phyloP scores from a whole-genome alignment of 2,888 invertebrate genomes.

The Disparrhopalites patrizii region DNA sequence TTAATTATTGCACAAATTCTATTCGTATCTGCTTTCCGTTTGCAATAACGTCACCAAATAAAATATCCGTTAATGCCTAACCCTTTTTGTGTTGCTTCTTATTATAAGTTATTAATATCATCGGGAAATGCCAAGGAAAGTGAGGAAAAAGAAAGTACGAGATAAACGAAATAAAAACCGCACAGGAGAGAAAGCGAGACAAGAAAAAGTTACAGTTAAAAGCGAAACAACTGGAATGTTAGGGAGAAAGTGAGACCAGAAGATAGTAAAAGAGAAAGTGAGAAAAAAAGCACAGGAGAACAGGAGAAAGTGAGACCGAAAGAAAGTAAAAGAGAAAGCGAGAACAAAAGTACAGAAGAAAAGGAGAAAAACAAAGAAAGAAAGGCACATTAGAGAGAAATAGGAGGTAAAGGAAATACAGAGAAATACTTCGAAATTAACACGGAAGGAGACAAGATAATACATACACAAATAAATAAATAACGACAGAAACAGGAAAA shows the following conservation, averaged over 20 bases:
- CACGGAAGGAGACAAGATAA: neutral
- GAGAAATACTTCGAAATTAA: too few species aligned
- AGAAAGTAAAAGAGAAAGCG: neutral
- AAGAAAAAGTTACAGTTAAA: neutral
- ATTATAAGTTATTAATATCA: too few species aligned
- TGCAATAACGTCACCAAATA: too few species aligned
- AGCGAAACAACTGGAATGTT: too few species aligned
- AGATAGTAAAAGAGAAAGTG: neutral
- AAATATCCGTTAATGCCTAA: too few species aligned
- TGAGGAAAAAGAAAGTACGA: neutral
- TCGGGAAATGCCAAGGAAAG: slow-evolving; percentile 5
- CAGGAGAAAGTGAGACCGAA: neutral
- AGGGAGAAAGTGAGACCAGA: too few species aligned
- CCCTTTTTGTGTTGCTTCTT: too few species aligned
- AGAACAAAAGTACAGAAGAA: neutral
- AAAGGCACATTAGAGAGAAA: neutral
- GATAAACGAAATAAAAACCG: neutral
- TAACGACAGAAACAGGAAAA: neutral
- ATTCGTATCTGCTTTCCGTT: too few species aligned
- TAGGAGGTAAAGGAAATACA: neutral
- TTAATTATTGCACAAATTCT: too few species aligned
- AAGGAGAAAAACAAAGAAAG: neutral
- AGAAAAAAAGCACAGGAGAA: neutral
- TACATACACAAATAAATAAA: neutral
- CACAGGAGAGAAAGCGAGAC: slow-evolving; percentile 2